Evolutionary conservation across 2,797 vertebrate species (phyloP).

Genomic region (Agapornis canus): DNA sequence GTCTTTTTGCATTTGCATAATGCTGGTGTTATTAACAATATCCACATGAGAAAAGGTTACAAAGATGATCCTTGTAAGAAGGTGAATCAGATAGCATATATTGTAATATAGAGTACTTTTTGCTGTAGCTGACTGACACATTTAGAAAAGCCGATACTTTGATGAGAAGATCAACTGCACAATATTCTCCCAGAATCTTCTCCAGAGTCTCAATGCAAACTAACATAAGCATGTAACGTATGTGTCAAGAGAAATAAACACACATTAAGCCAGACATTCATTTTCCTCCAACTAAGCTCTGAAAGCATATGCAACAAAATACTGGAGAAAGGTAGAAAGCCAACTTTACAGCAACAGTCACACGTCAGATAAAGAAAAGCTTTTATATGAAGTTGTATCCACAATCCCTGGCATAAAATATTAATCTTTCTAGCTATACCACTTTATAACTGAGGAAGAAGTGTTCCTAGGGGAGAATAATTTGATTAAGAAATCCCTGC

Average conservation of each 20-base stretch:
- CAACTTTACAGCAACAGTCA: slow-evolving; percentile 25
- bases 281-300: slow-evolving; percentile 36
- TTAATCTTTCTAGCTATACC: not conserved
- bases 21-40: slow-evolving; percentile 52
- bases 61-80: slow-evolving; percentile 46
- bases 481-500: not conserved
- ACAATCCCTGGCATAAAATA: slow-evolving; percentile 50
- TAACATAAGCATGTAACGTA: slow-evolving; percentile 12
- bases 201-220: slow-evolving; percentile 62
- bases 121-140: slow-evolving; percentile 9
- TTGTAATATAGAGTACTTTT: slow-evolving; percentile 20
- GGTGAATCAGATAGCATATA: slow-evolving; percentile 43
- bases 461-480: not conserved
- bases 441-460: not conserved
- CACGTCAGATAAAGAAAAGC: slow-evolving; percentile 39
- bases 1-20: slow-evolving; percentile 34
- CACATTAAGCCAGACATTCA: slow-evolving; percentile 52
- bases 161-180: slow-evolving; percentile 54
- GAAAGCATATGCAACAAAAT: slow-evolving; percentile 34
- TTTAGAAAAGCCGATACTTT: slow-evolving; percentile 56
- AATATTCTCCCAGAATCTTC: slow-evolving; percentile 47
- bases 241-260: slow-evolving; percentile 65
- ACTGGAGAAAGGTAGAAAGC: slow-evolving; percentile 3
- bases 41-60: slow-evolving; percentile 58
- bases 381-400: slow-evolving; percentile 38